Conservation (phyloP, 2,888 invertebrate species). For the Melitaea athalia region DNA sequence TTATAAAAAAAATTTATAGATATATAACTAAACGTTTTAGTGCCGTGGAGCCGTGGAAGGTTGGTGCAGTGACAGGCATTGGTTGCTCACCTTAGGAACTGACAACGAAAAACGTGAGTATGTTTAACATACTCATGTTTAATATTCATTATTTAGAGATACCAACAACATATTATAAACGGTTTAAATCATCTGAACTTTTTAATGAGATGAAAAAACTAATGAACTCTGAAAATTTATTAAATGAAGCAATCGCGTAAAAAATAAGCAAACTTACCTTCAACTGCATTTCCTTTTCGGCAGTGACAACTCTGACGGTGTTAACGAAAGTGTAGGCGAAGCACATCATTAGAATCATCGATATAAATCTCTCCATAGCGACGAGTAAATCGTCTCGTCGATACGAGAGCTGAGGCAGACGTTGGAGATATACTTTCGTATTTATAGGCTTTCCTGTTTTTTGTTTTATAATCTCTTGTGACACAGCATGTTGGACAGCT, state of each 20-base stretch:
- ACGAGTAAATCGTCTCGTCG: slow-evolving; percentile 86
- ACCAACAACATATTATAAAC: too few relatives aligned
- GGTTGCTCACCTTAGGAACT: too few relatives aligned
- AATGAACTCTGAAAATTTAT: background rate
- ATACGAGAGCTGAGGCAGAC: slow-evolving; percentile 89
- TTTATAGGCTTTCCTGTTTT: slow-evolving; percentile 61
- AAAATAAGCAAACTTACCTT: slow-evolving; percentile 76
- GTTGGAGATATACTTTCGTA: slow-evolving; percentile 79
- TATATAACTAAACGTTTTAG: too few relatives aligned
- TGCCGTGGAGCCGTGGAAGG: too few relatives aligned
- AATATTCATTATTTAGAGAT: too few relatives aligned
- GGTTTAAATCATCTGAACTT: too few relatives aligned
- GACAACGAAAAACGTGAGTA: too few relatives aligned
- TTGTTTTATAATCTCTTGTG: slow-evolving; percentile 68
- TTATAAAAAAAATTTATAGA: too few relatives aligned
- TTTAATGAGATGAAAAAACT: background rate
- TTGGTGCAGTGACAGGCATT: too few relatives aligned
- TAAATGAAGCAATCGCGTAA: too few relatives aligned
- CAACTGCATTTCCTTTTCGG: slow-evolving; percentile 89
- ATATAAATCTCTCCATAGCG: slow-evolving; percentile 86
- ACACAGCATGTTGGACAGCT: slow-evolving; percentile 71
- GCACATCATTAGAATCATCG: slow-evolving; percentile 90
- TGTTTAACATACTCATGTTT: too few relatives aligned
- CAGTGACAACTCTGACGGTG: slow-evolving; percentile 88
- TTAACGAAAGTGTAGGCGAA: slow-evolving; percentile 92